Evolutionary conservation across 2,113 vertebrate species (phyloP).

Genomic region (Sinocyclocheilus grahami): DNA sequence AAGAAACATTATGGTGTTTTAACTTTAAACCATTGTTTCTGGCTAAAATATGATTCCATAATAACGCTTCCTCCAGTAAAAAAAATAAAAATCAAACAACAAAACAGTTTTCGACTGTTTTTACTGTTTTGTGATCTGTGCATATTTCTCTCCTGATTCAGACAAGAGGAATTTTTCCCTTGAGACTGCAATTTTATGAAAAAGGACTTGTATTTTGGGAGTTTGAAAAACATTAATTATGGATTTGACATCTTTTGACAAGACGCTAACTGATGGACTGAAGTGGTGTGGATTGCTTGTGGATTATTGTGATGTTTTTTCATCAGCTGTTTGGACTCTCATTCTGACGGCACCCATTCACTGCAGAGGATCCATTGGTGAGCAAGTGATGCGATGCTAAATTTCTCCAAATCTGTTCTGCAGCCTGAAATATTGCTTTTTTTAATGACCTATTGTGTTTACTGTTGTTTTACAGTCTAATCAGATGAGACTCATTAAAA

Average conservation of each 20-base stretch:
- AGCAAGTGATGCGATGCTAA: not conserved
- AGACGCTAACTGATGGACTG: not conserved
- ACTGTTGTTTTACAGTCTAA: not conserved
- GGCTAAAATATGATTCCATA: not conserved
- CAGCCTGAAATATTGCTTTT: not conserved
- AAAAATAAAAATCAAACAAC: too few species aligned
- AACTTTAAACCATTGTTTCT: not conserved
- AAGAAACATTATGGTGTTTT: not conserved
- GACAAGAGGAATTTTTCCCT: too few species aligned
- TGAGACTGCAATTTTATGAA: too few species aligned
- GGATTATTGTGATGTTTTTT: not conserved
- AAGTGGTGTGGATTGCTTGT: not conserved
- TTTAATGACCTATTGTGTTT: not conserved
- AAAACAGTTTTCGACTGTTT: too few species aligned
- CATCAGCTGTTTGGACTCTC: not conserved
- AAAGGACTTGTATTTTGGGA: too few species aligned
- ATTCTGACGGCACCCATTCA: not conserved
- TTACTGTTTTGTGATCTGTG: too few species aligned
- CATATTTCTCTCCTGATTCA: too few species aligned
- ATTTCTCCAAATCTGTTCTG: not conserved
- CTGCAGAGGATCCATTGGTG: not conserved
- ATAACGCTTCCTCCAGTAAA: too few species aligned
- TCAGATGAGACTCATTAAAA: not conserved
- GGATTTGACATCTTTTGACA: too few species aligned
- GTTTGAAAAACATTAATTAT: too few species aligned